A percentile compares a stretch with the other conserved stretches of the same genome.
Conservation (phyloP, 2,888 invertebrate species). For the Ernsta delagoae region DNA sequence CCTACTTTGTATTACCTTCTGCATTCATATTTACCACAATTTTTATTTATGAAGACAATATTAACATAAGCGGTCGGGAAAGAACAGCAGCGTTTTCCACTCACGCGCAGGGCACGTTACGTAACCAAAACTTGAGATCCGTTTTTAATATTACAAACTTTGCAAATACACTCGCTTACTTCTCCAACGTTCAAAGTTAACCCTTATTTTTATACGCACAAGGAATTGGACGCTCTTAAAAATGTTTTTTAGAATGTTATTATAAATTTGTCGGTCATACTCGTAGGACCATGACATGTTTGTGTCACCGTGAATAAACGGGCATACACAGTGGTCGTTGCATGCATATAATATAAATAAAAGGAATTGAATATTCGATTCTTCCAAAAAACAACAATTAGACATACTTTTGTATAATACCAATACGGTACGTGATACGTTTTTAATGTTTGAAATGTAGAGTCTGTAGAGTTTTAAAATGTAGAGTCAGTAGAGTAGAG, state of each 20-base stretch:
- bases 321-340: constrained; percentile 63
- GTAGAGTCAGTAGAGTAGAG: neutral
- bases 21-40: constrained; percentile 20
- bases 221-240: neutral
- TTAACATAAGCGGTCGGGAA: constrained; percentile 66
- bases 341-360: constrained; percentile 57
- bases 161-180: constrained; percentile 24
- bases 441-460: constrained; percentile 7
- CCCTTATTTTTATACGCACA: constrained; percentile 38
- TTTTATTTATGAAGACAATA: constrained; percentile 51
- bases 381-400: constrained; percentile 38
- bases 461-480: neutral
- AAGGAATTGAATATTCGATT: constrained; percentile 38
- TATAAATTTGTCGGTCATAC: constrained; percentile 44
- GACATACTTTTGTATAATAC: constrained; percentile 36
- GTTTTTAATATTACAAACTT: constrained; percentile 52
- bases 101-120: constrained; percentile 72
- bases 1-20: neutral
- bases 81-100: constrained; percentile 62
- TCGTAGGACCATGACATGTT: constrained; percentile 67
- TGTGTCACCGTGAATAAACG: constrained; percentile 78
- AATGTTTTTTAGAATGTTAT: constrained; percentile 20
- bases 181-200: constrained; percentile 40
- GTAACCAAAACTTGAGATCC: constrained; percentile 66
- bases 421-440: constrained; percentile 20